Conservation (phyloP, 2,113 vertebrate genomes). For the Eulemur rufifrons region DNA sequence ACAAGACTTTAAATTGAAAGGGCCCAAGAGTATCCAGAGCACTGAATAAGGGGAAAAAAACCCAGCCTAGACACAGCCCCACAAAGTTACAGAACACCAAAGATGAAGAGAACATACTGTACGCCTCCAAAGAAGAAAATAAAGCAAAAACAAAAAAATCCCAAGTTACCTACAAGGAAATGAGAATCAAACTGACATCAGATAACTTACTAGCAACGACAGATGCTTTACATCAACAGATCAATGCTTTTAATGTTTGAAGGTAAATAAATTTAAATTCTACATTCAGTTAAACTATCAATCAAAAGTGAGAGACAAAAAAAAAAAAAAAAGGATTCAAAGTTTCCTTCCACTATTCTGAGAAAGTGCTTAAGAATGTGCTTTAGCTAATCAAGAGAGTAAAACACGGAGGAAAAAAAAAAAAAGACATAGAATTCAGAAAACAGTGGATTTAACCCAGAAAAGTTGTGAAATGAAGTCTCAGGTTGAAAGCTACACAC, state of each 20-base stretch:
- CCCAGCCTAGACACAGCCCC: neutral
- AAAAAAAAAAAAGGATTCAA: neutral
- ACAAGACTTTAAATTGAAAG: neutral
- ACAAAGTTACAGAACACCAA: neutral
- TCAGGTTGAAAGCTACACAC: neutral
- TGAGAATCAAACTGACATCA: neutral
- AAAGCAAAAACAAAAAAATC: neutral
- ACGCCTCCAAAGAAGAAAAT: neutral
- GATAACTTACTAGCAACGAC: neutral
- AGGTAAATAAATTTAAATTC: slow-evolving; percentile 23
- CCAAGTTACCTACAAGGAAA: neutral
- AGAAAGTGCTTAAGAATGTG: neutral
- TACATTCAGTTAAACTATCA: slow-evolving; percentile 13
- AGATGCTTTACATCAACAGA: neutral
- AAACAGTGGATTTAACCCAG: neutral
- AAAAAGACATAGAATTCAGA: neutral
- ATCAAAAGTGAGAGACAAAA: slow-evolving; percentile 36
- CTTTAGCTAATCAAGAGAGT: neutral
- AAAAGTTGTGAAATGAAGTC: neutral
- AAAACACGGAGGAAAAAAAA: neutral
- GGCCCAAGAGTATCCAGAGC: neutral
- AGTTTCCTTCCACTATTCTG: neutral
- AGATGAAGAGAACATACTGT: neutral
- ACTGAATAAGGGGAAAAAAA: neutral
- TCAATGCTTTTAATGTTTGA: neutral